Percentiles rank a stretch among this genome's conserved stretches.
phyloP scores from a whole-genome alignment of 2,113 vertebrate genomes.

The Bambusicola thoracicus region DNA sequence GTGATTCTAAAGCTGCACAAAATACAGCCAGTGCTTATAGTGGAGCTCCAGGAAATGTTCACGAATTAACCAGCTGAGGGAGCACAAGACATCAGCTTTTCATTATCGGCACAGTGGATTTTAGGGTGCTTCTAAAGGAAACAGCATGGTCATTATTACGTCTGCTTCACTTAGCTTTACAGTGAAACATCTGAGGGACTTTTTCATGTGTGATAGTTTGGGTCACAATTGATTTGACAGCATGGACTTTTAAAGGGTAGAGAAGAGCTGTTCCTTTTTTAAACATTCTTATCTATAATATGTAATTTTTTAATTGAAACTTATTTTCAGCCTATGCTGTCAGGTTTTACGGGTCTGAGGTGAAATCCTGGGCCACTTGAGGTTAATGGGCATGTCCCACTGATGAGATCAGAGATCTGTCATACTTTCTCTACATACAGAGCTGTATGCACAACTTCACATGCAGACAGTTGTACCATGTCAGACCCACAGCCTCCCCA shows the following conservation, averaged over 20 bases:
- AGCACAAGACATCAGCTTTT: not conserved
- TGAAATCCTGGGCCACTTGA: not conserved
- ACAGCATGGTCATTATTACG: not conserved
- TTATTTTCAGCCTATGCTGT: not conserved
- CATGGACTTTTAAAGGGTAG: not conserved
- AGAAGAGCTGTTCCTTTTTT: not conserved
- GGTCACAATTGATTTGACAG: not conserved
- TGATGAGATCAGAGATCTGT: not conserved
- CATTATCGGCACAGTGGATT: not conserved
- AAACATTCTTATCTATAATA: not conserved
- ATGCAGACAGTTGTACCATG: not conserved
- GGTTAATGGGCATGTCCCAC: not conserved
- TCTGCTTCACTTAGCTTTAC: not conserved
- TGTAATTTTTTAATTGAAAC: not conserved
- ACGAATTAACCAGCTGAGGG: constrained; percentile 46
- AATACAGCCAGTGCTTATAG: not conserved
- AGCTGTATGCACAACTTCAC: not conserved
- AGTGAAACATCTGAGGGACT: not conserved
- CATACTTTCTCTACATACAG: not conserved
- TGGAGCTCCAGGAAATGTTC: not conserved
- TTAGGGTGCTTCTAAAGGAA: not conserved
- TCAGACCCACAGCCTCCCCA: not conserved
- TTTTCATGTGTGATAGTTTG: not conserved
- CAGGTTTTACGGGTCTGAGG: not conserved
- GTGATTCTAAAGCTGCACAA: not conserved